A percentile compares a stretch with the other conserved stretches of the same genome.
phyloP scores from a whole-genome alignment of 1,140 invertebrate genomes.

The Danaus plexippus region DNA sequence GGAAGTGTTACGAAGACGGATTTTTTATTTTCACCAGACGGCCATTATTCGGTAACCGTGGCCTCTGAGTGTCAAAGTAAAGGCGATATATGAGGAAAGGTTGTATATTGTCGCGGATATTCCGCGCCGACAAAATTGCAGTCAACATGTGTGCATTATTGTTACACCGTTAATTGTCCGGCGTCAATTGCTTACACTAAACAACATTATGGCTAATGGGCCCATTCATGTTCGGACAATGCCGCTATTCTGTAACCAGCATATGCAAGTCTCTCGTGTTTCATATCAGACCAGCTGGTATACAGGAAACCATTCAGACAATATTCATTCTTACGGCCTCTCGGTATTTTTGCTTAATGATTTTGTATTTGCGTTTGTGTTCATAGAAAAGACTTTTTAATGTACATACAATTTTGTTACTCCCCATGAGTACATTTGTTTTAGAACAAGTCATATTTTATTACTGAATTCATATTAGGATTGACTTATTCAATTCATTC shows the following conservation, averaged over 20 bases:
- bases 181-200: conserved; percentile 18
- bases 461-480: no score
- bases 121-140: conserved; percentile 5
- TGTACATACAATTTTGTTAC: conserved; percentile 10
- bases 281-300: conserved; percentile 29
- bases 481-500: no score
- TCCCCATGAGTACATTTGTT: background rate
- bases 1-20: no score
- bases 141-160: conserved; percentile 13
- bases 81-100: no score
- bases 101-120: no score
- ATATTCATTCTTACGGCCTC: conserved; percentile 19
- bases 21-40: no score
- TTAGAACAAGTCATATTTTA: no score
- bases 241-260: conserved; percentile 28
- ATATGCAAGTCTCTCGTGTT: conserved; percentile 35
- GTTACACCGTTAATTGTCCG: conserved; percentile 17
- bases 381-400: background rate
- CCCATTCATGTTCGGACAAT: conserved; percentile 29
- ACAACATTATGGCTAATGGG: conserved; percentile 16
- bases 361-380: background rate
- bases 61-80: no score
- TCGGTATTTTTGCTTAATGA: conserved; percentile 15
- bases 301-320: conserved; percentile 30
- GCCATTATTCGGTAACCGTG: no score